Conservation (phyloP, 2,888 invertebrate species). For the Cheilosia soror region DNA sequence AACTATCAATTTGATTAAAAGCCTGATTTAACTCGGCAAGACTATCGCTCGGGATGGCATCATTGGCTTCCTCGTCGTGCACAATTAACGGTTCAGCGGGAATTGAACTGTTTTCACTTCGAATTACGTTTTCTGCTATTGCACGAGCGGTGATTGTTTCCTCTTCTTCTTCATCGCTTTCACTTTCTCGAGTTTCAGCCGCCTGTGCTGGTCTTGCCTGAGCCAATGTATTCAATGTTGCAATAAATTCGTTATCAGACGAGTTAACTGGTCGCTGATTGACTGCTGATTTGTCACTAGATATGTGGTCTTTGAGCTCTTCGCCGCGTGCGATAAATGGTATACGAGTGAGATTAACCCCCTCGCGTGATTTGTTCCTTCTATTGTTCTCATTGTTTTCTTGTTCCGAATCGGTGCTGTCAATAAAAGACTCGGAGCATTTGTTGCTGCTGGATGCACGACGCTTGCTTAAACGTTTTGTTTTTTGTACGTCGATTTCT, state of each 20-base stretch:
- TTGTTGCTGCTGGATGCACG: constrained; percentile 80
- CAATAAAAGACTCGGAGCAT: constrained; percentile 77
- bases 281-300: constrained; percentile 29
- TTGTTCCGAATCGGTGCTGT: constrained; percentile 76
- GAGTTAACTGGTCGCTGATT: constrained; percentile 4
- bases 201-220: constrained; percentile 62
- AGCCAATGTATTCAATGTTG: constrained; percentile 77
- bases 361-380: constrained; percentile 76
- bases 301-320: constrained; percentile 80
- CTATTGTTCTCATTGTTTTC: constrained; percentile 52
- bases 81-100: constrained; percentile 18
- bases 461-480: constrained; percentile 81
- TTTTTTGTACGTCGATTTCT: constrained; percentile 76
- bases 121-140: constrained; percentile 80
- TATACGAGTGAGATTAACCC: constrained; percentile 77
- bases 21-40: constrained; percentile 72
- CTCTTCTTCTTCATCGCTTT: constrained; percentile 77
- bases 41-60: constrained; percentile 73
- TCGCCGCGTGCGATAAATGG: constrained; percentile 80
- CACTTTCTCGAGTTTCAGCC: constrained; percentile 64
- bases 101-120: constrained; percentile 5
- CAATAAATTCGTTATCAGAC: constrained; percentile 79
- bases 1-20: constrained; percentile 76
- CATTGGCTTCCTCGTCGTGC: constrained; percentile 31
- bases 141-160: constrained; percentile 80